phyloP scores from a whole-genome alignment of 2,888 invertebrate species.

The Poecilus cupreus region DNA sequence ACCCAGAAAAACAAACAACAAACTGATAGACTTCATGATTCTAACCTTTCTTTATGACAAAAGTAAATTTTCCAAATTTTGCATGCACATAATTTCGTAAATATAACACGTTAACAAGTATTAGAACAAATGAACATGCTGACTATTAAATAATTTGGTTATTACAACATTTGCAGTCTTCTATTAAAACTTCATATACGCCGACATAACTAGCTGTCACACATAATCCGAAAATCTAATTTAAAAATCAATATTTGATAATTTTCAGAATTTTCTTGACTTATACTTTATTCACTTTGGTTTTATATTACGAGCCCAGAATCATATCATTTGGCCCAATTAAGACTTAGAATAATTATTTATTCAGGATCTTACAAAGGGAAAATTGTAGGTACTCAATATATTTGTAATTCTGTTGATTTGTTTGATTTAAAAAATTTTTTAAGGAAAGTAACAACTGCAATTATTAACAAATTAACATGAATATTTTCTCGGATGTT shows the following conservation, averaged over 20 bases:
- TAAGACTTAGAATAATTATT: too few relatives aligned
- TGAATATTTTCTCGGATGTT: too few relatives aligned
- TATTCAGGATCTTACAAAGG: too few relatives aligned
- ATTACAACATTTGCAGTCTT: slow-evolving; percentile 20
- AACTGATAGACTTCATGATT: slow-evolving; percentile 7
- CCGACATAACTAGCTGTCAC: neutral
- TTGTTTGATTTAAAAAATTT: too few relatives aligned
- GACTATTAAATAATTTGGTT: neutral
- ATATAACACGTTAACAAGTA: slow-evolving; percentile 21
- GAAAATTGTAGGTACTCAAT: too few relatives aligned
- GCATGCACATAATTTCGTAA: neutral
- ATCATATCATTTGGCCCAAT: neutral
- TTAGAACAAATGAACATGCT: slow-evolving; percentile 13
- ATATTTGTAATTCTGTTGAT: too few relatives aligned
- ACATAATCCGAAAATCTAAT: neutral
- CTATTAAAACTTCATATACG: slow-evolving; percentile 7
- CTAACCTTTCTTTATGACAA: slow-evolving; percentile 30
- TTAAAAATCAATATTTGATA: slow-evolving; percentile 27
- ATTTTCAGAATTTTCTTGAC: slow-evolving; percentile 18
- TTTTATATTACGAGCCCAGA: neutral
- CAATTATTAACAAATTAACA: too few relatives aligned
- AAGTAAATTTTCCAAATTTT: neutral
- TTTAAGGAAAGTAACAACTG: too few relatives aligned
- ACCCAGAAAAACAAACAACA: slow-evolving; percentile 67
- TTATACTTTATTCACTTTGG: neutral